A percentile compares a stretch with the other conserved stretches of the same genome.
phyloP scores from a whole-genome alignment of 1,140 invertebrate species.

The Drosophila albomicans region DNA sequence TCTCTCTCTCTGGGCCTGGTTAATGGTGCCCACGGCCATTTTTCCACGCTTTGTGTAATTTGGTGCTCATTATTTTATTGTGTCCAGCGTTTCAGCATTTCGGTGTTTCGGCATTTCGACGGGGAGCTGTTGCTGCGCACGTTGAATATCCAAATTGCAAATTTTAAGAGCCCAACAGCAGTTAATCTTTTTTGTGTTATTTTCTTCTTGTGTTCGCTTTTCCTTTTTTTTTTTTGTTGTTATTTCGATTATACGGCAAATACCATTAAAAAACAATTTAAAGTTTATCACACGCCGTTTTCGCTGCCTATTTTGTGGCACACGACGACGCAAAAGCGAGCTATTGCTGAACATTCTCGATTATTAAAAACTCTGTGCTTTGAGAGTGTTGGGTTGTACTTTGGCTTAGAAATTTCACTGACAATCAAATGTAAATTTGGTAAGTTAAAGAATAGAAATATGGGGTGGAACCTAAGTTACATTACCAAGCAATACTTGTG shows the following conservation, averaged over 20 bases:
- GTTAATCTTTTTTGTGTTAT: slow-evolving; percentile 50
- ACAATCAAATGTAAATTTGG: no score
- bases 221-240: slow-evolving; percentile 2
- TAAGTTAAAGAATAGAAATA: no score
- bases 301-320: slow-evolving; percentile 10
- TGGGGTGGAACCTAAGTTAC: no score
- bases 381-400: neutral
- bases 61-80: slow-evolving; percentile 62
- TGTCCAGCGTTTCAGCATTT: slow-evolving; percentile 38
- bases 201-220: slow-evolving; percentile 2
- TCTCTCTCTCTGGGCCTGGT: slow-evolving; percentile 14
- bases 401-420: no score
- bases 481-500: no score
- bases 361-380: neutral
- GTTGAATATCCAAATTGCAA: slow-evolving; percentile 55
- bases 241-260: slow-evolving; percentile 52
- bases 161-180: slow-evolving; percentile 44
- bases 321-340: neutral
- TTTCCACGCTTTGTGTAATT: slow-evolving; percentile 61
- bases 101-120: neutral
- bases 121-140: slow-evolving; percentile 7
- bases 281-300: slow-evolving; percentile 50
- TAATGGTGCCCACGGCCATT: slow-evolving; percentile 55
- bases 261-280: slow-evolving; percentile 60
- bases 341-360: neutral